phyloP scores from a whole-genome alignment of 2,797 vertebrate species.

The Nyctibius grandis region DNA sequence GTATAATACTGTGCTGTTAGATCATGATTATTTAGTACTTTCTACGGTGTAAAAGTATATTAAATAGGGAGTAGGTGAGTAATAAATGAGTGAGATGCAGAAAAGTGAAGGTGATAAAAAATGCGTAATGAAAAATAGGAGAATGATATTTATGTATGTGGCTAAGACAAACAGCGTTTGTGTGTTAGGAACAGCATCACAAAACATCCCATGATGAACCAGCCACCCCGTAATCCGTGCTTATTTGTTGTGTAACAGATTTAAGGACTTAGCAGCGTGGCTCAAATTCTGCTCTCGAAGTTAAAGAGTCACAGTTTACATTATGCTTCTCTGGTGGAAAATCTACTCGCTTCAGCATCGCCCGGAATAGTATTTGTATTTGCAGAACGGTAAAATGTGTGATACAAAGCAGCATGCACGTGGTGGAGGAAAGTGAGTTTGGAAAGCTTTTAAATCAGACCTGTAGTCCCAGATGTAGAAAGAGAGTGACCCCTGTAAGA shows the following conservation, averaged over 20 bases:
- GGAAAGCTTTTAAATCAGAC: not conserved
- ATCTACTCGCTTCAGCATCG: not conserved
- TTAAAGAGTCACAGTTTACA: conserved; percentile 22
- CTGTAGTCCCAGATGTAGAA: not conserved
- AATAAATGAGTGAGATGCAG: not conserved
- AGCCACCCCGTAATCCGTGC: conserved; percentile 74
- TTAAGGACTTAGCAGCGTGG: conserved; percentile 68
- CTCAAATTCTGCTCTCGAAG: conserved; percentile 27
- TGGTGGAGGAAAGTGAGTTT: not conserved
- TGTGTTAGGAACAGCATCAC: conserved; percentile 27
- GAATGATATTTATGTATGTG: not conserved
- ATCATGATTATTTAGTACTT: not conserved
- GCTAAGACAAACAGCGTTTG: not conserved
- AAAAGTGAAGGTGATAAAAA: not conserved
- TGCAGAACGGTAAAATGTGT: not conserved
- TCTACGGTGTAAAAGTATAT: not conserved
- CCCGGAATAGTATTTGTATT: not conserved
- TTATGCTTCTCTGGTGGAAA: not conserved
- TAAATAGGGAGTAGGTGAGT: not conserved
- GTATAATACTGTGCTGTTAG: not conserved
- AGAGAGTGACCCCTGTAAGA: not conserved
- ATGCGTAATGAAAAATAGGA: not conserved
- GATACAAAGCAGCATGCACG: not conserved
- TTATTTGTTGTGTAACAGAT: conserved; percentile 86
- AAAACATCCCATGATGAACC: conserved; percentile 41